Percentiles rank a stretch among this genome's conserved stretches.
These are phyloP conservation scores for Trachemys scripta DNA, from an alignment of 2,113 vertebrate genomes.

Conservation along the genomic window DNA sequence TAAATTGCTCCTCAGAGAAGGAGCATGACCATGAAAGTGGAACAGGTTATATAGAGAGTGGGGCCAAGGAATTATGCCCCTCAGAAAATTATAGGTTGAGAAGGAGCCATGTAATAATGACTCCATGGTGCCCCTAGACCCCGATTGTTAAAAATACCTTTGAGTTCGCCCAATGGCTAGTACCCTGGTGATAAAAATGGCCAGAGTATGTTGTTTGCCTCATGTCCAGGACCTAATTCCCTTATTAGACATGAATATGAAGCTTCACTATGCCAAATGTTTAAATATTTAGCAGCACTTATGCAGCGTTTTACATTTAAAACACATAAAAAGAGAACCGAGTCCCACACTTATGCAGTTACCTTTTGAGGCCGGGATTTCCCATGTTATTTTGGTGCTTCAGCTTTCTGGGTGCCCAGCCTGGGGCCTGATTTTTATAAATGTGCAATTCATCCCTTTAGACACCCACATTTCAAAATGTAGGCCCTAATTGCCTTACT, in stretches of 20 bases:
- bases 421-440: constrained; percentile 3
- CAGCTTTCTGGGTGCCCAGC: background rate
- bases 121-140: background rate
- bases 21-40: background rate
- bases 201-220: background rate
- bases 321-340: background rate
- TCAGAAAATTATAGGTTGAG: constrained; percentile 3
- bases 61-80: background rate
- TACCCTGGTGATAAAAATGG: background rate
- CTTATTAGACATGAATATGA: background rate
- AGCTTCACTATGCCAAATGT: background rate
- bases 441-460: background rate
- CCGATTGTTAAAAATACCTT: background rate
- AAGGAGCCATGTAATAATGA: background rate
- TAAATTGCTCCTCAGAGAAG: background rate
- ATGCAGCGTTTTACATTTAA: background rate
- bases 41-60: background rate
- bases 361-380: background rate
- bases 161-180: background rate
- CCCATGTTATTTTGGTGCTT: background rate
- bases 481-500: constrained; percentile 47
- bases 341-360: background rate
- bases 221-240: background rate
- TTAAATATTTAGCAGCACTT: background rate
- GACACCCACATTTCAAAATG: background rate